Base-by-base conservation (phyloP, 2,888 invertebrate species). In the Macrophya alboannulata region DNA sequence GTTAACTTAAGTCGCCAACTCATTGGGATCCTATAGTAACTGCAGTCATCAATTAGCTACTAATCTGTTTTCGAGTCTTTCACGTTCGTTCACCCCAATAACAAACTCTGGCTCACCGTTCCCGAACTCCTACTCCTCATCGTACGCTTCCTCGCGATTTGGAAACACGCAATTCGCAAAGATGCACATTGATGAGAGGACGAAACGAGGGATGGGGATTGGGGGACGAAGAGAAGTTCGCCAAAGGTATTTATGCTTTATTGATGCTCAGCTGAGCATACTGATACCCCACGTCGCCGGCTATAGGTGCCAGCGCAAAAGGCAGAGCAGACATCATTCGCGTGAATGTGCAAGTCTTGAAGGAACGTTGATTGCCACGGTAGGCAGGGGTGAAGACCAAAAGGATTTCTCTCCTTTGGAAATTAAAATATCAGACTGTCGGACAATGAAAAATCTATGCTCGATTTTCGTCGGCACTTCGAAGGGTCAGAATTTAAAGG, bases 211-310 rank as follows among this genome's bases (percentile, higher is more conserved):
- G 17, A 15, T 15, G n/a, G 43, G 72, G 79, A 9, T 15, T 74
- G 83, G 85, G 85, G 86, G 83, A 86, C 76, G 87, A 74, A 65
- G 86, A 88, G 86, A 85, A 86, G 85, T 84, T 83, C 86, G 84
- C 85, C 83, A 83, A 87, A 87, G 81, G 87, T 88, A 87, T 88
- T 88, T 88, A 85, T 86, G 86, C 86, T 88, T 86, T 88, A 88
- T 88, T 87, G 88, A 87, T 84, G 86, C 86, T 86, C 87, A 87
- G 86, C 71, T 86, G 86, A 86, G 86, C 86, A 83, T 85, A 86
- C 87, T 85, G 86, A 87, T 84, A 74, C 77, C 51, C 59, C 6
- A 51, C 59, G 81, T 81, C 81, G 81, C 81, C 62, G 81, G 81
- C 81, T 81, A 62, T 62, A 81, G 81, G 81, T 81, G 81, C 85